These are phyloP conservation scores for Chymomyza fuscimana DNA, from an alignment of 2,888 invertebrate species.

Conservation along the genomic window DNA sequence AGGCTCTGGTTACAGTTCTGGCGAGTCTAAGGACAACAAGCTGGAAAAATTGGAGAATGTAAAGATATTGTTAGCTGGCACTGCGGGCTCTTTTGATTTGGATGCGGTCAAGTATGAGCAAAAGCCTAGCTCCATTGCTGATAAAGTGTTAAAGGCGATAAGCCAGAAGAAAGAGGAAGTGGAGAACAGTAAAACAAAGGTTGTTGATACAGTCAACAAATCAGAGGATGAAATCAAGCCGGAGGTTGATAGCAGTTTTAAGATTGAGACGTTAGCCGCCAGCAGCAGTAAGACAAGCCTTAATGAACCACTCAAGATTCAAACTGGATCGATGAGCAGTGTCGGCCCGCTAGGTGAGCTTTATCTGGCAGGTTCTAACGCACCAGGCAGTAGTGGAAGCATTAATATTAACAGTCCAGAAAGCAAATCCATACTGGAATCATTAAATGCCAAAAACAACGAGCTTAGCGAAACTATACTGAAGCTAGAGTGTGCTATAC, in stretches of 20 bases:
- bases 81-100: conserved; percentile 74
- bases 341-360: conserved; percentile 47
- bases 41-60: conserved; percentile 78
- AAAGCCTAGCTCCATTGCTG: conserved; percentile 83
- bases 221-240: conserved; percentile 59
- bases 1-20: conserved; percentile 68
- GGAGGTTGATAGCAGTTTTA: conserved; percentile 61
- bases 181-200: conserved; percentile 80
- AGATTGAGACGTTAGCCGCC: neutral
- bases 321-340: conserved; percentile 48
- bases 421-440: conserved; percentile 77
- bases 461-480: conserved; percentile 84
- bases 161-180: conserved; percentile 82
- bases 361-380: conserved; percentile 19
- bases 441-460: conserved; percentile 81
- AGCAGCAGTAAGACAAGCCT: conserved; percentile 32
- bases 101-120: conserved; percentile 77
- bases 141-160: conserved; percentile 83
- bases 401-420: conserved; percentile 66
- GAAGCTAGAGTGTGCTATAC: conserved; percentile 81
- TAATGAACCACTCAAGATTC: conserved; percentile 75
- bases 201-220: neutral
- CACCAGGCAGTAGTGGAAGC: conserved; percentile 40
- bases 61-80: conserved; percentile 76
- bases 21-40: conserved; percentile 75